Evolutionary conservation across 2,888 invertebrate genomes (phyloP), one percentile per base, ranked within the genome.

Genomic region (Horisme vitalbata): DNA sequence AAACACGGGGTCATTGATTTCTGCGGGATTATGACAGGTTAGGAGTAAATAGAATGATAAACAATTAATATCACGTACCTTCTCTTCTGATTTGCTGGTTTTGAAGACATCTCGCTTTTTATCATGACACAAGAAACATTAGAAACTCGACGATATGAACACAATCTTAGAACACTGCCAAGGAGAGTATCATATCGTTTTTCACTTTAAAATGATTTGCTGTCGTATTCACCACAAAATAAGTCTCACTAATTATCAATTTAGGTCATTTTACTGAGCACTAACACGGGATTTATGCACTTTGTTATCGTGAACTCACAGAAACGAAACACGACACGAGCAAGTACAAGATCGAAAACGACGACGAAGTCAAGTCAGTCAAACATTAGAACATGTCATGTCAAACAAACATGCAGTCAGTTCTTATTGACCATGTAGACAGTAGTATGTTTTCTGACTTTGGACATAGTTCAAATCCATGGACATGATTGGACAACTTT

Each of bases 21-120:
- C 30, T 34, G 15, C 34, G 8, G 31, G 12, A 3, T 28, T 31
- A 10, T n/a, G n/a, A n/a, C 41, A 60, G 47, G 52, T 52, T 58
- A 57, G 24, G 41, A 38, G 18, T 27, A 12, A 33, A 30, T 26
- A 34, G 41, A 38, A 43, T 43, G 8, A 28, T 46, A 59, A 61
- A 51, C 41, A 62, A 61, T 65, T 58, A 30, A 47, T 50, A 51
- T 20, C 44, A 67, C 77, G 91, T 82, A 94, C 94, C 93, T 93
- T 80, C 93, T 91, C 84, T 94, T 94, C 73, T 93, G 94, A 86
- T 92, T 94, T 58, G 91, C 88, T 71, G 87, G 87, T 72, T 90
- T 90, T 49, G 86, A 65, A 79, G 86, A 81, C 89, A 90, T 90
- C 63, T 81, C 79, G 52, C 60, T 66, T 77, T 82, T 78, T 74